Base-by-base conservation (phyloP, 2,113 vertebrate genomes). In the Galbula dea region DNA sequence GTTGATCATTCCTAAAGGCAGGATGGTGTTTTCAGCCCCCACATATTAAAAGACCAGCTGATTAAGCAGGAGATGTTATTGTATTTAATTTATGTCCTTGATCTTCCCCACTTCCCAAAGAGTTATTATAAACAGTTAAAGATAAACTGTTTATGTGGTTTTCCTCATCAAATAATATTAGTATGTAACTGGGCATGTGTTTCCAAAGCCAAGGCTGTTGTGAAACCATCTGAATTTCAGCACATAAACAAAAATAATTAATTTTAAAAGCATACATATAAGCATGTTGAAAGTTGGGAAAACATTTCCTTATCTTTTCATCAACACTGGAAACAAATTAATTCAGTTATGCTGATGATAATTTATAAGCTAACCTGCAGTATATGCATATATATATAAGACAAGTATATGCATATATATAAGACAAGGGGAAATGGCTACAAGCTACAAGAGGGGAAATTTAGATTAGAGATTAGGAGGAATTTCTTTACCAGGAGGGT, bases 111-210 rank as follows among this genome's bases (percentile, higher is more conserved):
- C 22, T 63, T 75, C 82, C 0, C 4, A 49, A 91, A 49, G 54
- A 84, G 61, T 65, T 84, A 52, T 7, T 88, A 59, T 90, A 95
- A 95, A 94, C 93, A 67, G 12, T 65, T 83, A 58, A 57, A 87
- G 13, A 65, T 76, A 89, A 94, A 87, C 22, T 87, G 57, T 90
- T 95, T 95, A 75, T 52, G 55, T 16, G 9, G 8, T 52, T 71
- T 93, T 77, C 75, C n/a, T 18, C 48, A 41, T 4, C n/a, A 55
- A 61, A 49, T 67, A 49, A 3, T 54, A 32, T 81, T 57, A 57
- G 34, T 67, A 6, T 51, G 6, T 61, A 51, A 48, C 9, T 37
- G 21, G 55, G 24, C 13, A 49, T 58, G 27, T 55, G 27, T 66
- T 69, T 88, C 52, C 12, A 66, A 36, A 79, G 26, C 8, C 19